These are phyloP conservation scores for Volucella bombylans DNA, from an alignment of 2,888 invertebrate species.

Conservation along the genomic window DNA sequence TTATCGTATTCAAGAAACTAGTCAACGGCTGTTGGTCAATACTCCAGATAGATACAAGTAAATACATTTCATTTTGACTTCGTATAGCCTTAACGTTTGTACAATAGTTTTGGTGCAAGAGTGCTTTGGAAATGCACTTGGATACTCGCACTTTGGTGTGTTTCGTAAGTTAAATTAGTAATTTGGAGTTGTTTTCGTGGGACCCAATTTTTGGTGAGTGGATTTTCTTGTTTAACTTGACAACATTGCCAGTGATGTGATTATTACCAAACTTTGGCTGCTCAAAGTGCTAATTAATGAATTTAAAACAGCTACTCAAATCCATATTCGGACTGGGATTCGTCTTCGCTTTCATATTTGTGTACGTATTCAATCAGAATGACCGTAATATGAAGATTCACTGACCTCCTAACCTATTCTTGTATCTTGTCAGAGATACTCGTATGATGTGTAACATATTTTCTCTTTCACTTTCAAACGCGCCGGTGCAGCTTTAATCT, in stretches of 20 bases:
- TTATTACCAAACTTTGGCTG: not conserved
- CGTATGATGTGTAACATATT: no score
- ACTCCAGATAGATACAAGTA: not conserved
- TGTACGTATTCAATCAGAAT: not conserved
- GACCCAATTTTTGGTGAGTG: constrained; percentile 37
- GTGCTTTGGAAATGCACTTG: constrained; percentile 19
- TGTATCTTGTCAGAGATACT: not conserved
- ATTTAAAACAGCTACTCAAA: not conserved
- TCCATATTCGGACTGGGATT: no score
- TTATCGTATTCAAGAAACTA: constrained; percentile 27
- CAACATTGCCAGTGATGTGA: constrained; percentile 1
- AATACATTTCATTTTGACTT: constrained; percentile 4
- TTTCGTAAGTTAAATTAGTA: no score
- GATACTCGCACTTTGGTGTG: not conserved
- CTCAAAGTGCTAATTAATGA: constrained; percentile 1
- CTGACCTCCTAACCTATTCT: constrained; percentile 59
- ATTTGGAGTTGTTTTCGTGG: constrained; percentile 50
- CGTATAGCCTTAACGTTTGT: not conserved
- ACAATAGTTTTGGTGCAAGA: not conserved
- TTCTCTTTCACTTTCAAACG: constrained; percentile 68
- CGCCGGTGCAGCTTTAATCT: not conserved
- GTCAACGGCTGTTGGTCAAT: constrained; percentile 44
- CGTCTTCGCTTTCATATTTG: no score
- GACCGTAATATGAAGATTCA: constrained; percentile 44
- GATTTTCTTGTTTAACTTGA: constrained; percentile 33